Base-by-base conservation (phyloP, 1,140 invertebrate species). In the Eciton burchellii region DNA sequence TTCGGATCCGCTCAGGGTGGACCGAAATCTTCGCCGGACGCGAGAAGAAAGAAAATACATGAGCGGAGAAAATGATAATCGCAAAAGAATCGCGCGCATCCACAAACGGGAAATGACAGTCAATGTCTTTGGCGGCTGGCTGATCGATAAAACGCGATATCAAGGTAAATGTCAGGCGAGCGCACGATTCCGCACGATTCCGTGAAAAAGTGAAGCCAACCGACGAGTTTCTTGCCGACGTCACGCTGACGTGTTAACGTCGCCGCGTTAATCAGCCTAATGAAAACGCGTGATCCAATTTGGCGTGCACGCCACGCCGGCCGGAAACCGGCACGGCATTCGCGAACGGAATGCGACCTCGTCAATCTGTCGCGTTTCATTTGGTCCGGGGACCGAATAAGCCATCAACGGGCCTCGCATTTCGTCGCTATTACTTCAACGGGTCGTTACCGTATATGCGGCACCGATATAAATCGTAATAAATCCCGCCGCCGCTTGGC, bases 241-340 rank as follows among this genome's bases (percentile, higher is more conserved):
- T 57, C 35, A 56, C 74, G 56, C 56, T 70, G 26, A 19, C 21
- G 1, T 79, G 74, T 79, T 49, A 70, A 29, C 68, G 49, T 70
- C 63, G 9, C 16, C 24, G 45, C 16, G 74, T 57, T 79, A 79
- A 79, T 79, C 24, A 79, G 12, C 16, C 43, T 79, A 79, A 79
- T 79, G 74, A 70, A 70, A 56, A 79, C n/a, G 74, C 41, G 49
- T 29, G 60, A 65, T 52, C 43, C 72, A 65, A 65, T 63, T 76
- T 26, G 12, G 47, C 9, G 14, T 9, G 49, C 3, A 19, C 35
- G 29, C 47, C 35, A 43, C 74, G 24, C 63, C 63, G 56, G 6
- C 35, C 29, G 56, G 19, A 76, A 41, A 70, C 49, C n/a, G 52
- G 24, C 63, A 35, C 24, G 6, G 47, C 62, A 68, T 19, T 66